Base-by-base conservation (phyloP, 1,140 invertebrate species). In the Dufourea novaeangliae region DNA sequence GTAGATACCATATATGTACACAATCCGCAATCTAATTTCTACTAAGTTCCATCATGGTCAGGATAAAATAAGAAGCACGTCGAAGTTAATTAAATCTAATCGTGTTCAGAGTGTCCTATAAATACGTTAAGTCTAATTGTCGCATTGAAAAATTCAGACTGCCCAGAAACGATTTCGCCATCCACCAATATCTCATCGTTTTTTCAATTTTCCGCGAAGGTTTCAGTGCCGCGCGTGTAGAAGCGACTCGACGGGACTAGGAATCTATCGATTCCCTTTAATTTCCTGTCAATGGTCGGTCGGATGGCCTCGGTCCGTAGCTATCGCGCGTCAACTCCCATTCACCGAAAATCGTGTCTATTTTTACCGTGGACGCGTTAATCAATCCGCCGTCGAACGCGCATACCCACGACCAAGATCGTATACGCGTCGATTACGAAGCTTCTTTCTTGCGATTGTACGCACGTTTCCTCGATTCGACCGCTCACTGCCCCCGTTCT, bases 301-400 rank as follows among this genome's bases (percentile, higher is more conserved):
- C 54, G 46, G 14, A 8, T 14, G 20, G 50, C 68, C 34, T 10
- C 8, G 25, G 11, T 20, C n/a, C 27, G 6, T 5, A 22, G 2
- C 4, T 39, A 41, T 44, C 27, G 39, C 25, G 11, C 25, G 46
- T n/a, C 14, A 10, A 27, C 71, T 78, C n/a, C n/a, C 59, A 67
- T 54, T 34, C 46, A 20, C 8, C 54, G 61, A 68, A 59, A 68
- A 76, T 67, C 52, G 8, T 66, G n/a, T 78, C 82, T 84, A 84
- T 85, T 84, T 81, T 79, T 44, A 12, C 12, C 4, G 14, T 29
- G 7, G 41, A 32, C 50, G 17, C 34, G 78, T 61, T 62, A 41
- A 73, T 73, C 63, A 52, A 54, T 62, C 32, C 32, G 63, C 72
- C 66, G 46, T 76, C 41, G n/a, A 63, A n/a, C n/a, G 41, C 34